Conservation (phyloP, 1,140 invertebrate genomes). For the Mesaphorura yosii region DNA sequence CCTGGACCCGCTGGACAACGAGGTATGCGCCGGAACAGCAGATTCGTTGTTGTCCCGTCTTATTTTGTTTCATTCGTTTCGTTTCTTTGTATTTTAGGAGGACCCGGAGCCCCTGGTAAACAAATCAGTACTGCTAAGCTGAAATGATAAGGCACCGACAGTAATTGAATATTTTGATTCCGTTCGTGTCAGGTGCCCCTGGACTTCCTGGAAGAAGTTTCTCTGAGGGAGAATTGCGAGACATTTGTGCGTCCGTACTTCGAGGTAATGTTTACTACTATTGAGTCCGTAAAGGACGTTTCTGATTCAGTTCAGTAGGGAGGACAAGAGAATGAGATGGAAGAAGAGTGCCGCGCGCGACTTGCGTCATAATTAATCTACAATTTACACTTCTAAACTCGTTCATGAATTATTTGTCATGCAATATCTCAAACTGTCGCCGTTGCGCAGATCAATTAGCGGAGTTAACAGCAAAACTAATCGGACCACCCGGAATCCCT, state of each 20-base stretch:
- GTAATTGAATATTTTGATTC: neutral
- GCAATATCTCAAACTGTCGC: too few relatives aligned
- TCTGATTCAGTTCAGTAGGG: too few relatives aligned
- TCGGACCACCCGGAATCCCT: slow-evolving; percentile 50
- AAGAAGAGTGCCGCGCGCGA: too few relatives aligned
- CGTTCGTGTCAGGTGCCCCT: too few relatives aligned
- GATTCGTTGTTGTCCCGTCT: too few relatives aligned
- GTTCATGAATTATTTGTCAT: too few relatives aligned
- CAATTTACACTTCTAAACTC: too few relatives aligned
- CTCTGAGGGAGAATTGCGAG: slow-evolving; percentile 42
- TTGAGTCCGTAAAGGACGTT: too few relatives aligned
- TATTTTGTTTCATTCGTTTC: too few relatives aligned
- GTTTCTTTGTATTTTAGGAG: too few relatives aligned
- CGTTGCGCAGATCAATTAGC: slow-evolving; percentile 51
- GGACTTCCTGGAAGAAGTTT: slow-evolving; percentile 42
- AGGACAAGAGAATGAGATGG: too few relatives aligned
- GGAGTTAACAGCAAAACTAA: slow-evolving; percentile 46
- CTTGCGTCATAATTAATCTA: neutral
- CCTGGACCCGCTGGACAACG: slow-evolving; percentile 38
- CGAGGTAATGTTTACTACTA: slow-evolving; percentile 40
- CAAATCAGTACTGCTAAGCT: slow-evolving; percentile 44
- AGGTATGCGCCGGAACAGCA: slow-evolving; percentile 32
- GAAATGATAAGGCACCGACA: slow-evolving; percentile 30
- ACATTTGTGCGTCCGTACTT: slow-evolving; percentile 44
- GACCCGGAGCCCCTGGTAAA: slow-evolving; percentile 40